These are phyloP conservation scores for Alviniconcha marisindica DNA, from an alignment of 1,140 invertebrate genomes.

Conservation along the genomic window DNA sequence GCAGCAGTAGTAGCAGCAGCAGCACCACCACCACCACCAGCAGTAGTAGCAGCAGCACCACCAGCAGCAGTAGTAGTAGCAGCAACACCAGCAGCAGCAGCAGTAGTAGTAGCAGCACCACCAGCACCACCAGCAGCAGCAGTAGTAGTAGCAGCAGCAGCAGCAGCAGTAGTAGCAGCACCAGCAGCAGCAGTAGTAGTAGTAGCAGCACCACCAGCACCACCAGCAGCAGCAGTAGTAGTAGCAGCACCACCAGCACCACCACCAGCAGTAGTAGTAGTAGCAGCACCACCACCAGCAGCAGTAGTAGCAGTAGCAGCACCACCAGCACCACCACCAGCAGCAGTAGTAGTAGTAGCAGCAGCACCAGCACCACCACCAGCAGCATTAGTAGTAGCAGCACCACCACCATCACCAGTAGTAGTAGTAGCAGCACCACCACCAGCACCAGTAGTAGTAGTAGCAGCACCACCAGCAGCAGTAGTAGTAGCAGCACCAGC, in stretches of 20 bases:
- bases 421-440: background rate
- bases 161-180: too few relatives aligned
- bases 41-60: background rate
- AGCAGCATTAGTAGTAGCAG: background rate
- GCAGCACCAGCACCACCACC: background rate
- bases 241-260: too few relatives aligned
- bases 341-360: background rate
- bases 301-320: background rate
- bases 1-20: background rate
- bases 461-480: background rate
- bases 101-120: background rate
- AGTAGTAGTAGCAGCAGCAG: too few relatives aligned
- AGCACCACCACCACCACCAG: background rate
- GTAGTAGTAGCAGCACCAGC: background rate
- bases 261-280: background rate
- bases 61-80: background rate
- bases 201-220: too few relatives aligned
- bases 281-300: background rate
- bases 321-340: too few relatives aligned
- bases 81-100: background rate
- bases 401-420: background rate
- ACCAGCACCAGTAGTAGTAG: background rate
- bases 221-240: too few relatives aligned
- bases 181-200: too few relatives aligned
- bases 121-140: background rate